Percentiles rank a stretch among this genome's conserved stretches.
Conservation (phyloP, 2,888 invertebrate species). For the Eupsilia transversa region DNA sequence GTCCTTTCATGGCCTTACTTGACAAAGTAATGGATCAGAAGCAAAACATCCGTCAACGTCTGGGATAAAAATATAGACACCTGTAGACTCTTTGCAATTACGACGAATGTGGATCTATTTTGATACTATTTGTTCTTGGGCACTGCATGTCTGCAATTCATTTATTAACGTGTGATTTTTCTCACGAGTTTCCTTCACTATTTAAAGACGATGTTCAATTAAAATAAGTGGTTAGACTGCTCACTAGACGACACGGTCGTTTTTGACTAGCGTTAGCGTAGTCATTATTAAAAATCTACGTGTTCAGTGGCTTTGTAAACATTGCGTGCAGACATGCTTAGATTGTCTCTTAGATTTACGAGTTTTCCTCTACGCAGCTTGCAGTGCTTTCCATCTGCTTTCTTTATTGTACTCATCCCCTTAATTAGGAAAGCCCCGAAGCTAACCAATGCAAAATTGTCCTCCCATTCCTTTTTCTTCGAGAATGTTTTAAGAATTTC, state of each 20-base stretch:
- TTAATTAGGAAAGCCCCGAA: background rate
- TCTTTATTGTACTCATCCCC: background rate
- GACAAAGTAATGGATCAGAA: no score
- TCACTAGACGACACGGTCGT: background rate
- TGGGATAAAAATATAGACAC: slow-evolving; percentile 27
- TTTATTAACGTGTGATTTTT: slow-evolving; percentile 60
- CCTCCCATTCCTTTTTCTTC: background rate
- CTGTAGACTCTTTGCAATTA: slow-evolving; percentile 9
- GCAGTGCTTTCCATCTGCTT: background rate
- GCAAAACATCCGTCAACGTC: no score
- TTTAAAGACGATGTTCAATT: slow-evolving; percentile 17
- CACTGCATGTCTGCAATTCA: slow-evolving; percentile 38
- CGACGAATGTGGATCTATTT: slow-evolving; percentile 53
- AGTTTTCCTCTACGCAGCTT: background rate
- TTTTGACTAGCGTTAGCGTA: slow-evolving; percentile 3
- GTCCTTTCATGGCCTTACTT: no score
- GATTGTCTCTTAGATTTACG: background rate
- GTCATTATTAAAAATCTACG: background rate
- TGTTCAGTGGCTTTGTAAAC: background rate
- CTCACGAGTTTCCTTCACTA: slow-evolving; percentile 47
- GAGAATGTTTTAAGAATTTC: background rate
- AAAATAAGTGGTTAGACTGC: slow-evolving; percentile 17
- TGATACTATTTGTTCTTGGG: slow-evolving; percentile 55
- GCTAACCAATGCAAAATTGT: background rate
- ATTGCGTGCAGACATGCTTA: slow-evolving; percentile 3